These are phyloP conservation scores for Xestia rhomboidea DNA, from an alignment of 2,888 invertebrate genomes.

Conservation along the genomic window DNA sequence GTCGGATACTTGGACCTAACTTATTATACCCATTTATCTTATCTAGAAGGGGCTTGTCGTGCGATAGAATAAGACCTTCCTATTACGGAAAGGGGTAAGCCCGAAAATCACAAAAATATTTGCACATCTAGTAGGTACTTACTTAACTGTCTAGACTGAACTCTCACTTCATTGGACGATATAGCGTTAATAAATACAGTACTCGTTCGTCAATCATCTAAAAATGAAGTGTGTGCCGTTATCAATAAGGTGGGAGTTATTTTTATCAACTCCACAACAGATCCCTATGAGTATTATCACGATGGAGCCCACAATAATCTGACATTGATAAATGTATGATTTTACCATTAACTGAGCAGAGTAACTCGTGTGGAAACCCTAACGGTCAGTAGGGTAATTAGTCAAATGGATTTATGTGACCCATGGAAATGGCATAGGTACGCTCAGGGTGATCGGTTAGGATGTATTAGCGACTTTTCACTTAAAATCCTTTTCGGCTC, in stretches of 20 bases:
- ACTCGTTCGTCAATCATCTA: constrained; percentile 24
- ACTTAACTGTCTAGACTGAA: background rate
- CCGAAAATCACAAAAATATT: background rate
- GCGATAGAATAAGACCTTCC: background rate
- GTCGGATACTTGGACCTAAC: background rate
- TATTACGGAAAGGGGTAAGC: background rate
- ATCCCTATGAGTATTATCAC: constrained; percentile 41
- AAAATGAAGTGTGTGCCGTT: constrained; percentile 22
- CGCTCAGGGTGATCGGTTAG: background rate
- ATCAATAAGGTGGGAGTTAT: constrained; percentile 33
- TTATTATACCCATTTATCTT: background rate
- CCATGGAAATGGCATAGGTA: background rate
- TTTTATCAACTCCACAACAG: constrained; percentile 41
- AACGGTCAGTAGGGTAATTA: constrained; percentile 44
- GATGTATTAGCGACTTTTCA: background rate
- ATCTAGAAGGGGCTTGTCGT: background rate
- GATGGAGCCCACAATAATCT: constrained; percentile 49
- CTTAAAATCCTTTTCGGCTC: background rate
- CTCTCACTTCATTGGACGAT: background rate
- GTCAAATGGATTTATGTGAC: constrained; percentile 39
- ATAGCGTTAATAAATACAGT: constrained; percentile 22
- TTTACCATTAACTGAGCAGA: constrained; percentile 43
- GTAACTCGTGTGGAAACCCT: constrained; percentile 17
- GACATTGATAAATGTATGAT: constrained; percentile 66
- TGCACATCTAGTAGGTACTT: background rate